These are phyloP conservation scores for Elephas maximus DNA, from an alignment of 2,113 vertebrate species.

Conservation along the genomic window DNA sequence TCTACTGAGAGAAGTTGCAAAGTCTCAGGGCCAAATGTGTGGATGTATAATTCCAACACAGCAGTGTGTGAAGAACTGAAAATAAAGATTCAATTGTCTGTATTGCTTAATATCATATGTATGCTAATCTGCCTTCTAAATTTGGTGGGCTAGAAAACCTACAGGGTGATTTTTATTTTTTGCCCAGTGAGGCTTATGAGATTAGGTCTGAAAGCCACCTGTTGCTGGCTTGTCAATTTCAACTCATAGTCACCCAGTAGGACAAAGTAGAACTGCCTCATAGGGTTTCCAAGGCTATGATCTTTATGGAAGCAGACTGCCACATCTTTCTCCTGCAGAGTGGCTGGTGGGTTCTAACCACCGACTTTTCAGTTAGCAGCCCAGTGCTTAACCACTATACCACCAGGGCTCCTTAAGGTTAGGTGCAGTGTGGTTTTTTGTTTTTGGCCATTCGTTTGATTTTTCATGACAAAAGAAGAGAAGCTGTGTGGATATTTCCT, in stretches of 20 bases:
- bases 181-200: not conserved
- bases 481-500: not conserved
- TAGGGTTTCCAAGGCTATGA: too few relatives aligned
- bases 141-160: not conserved
- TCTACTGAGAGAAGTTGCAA: not conserved
- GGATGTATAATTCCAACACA: not conserved
- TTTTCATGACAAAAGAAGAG: constrained; percentile 5
- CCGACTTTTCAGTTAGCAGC: not conserved
- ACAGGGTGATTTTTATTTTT: not conserved
- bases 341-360: too few relatives aligned
- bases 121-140: not conserved
- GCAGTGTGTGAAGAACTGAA: not conserved
- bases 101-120: not conserved
- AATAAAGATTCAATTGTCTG: not conserved
- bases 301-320: too few relatives aligned
- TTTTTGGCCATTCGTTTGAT: not conserved
- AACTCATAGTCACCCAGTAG: too few relatives aligned
- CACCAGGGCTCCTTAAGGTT: not conserved
- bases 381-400: not conserved
- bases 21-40: not conserved
- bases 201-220: not conserved
- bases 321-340: too few relatives aligned
- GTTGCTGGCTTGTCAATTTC: too few relatives aligned
- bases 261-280: too few relatives aligned
- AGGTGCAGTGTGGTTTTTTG: not conserved